Conservation (phyloP, 2,113 vertebrate species). For the Genyomyrus donnyi region DNA sequence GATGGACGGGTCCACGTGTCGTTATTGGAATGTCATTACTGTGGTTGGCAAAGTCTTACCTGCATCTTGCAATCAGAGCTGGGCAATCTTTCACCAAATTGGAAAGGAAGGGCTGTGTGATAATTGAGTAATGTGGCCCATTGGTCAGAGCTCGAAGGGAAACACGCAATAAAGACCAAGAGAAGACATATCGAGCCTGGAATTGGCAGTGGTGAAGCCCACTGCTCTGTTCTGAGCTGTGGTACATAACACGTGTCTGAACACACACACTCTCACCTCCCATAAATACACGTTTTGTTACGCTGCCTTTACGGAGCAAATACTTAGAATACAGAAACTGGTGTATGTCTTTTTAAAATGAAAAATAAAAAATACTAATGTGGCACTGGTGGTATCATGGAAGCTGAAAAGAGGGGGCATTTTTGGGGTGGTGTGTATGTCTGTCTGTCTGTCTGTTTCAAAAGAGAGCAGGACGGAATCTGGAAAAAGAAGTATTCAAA, state of each 20-base stretch:
- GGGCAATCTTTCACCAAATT: slow-evolving; percentile 33
- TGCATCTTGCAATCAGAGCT: slow-evolving; percentile 28
- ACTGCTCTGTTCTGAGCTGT: neutral
- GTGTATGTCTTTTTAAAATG: neutral
- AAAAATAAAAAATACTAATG: neutral
- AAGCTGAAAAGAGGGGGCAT: neutral
- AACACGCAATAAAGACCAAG: slow-evolving; percentile 5
- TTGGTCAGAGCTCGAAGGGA: slow-evolving; percentile 16
- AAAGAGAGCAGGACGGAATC: neutral
- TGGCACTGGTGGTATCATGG: neutral
- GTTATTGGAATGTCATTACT: neutral
- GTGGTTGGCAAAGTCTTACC: neutral
- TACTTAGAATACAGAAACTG: neutral
- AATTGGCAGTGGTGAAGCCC: neutral
- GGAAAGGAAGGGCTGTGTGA: slow-evolving; percentile 7
- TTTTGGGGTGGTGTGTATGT: neutral
- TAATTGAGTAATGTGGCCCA: slow-evolving; percentile 14
- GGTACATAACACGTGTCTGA: neutral
- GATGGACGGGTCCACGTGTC: neutral
- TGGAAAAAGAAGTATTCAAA: neutral
- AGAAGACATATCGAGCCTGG: neutral
- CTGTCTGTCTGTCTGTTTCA: neutral
- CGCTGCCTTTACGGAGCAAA: neutral
- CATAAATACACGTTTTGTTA: neutral
- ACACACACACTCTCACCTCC: neutral